Evolutionary conservation across 2,888 invertebrate species (phyloP).

Genomic region (Orthosia gothica): DNA sequence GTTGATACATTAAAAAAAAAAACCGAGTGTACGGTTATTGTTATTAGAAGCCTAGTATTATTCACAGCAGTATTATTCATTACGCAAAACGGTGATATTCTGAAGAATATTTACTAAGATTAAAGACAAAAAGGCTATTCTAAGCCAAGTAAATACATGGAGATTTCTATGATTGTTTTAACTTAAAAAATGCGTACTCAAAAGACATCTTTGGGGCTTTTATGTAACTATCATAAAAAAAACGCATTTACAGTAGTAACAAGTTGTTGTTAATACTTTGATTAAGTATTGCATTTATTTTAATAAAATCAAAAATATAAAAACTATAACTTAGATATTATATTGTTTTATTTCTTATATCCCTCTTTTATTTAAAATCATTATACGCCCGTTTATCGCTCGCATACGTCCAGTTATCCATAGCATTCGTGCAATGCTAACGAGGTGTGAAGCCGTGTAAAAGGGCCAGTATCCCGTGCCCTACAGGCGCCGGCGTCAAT

Average conservation of each 20-base stretch:
- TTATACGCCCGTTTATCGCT: conserved; percentile 38
- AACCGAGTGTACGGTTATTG: too few species aligned
- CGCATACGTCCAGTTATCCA: conserved; percentile 23
- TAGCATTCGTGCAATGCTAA: conserved; percentile 63
- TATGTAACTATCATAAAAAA: too few species aligned
- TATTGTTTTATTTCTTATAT: not conserved
- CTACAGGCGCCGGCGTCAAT: conserved; percentile 66
- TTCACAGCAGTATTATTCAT: too few species aligned
- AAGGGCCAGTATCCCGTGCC: conserved; percentile 49
- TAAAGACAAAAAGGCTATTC: not conserved
- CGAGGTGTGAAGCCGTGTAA: conserved; percentile 65
- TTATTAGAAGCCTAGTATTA: too few species aligned
- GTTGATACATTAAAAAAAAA: too few species aligned
- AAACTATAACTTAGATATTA: not conserved
- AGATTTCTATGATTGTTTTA: too few species aligned
- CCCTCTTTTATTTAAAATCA: conserved; percentile 2
- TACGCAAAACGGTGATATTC: too few species aligned
- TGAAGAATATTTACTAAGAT: not conserved
- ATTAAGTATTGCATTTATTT: too few species aligned
- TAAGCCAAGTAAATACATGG: too few species aligned
- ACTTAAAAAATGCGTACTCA: not conserved
- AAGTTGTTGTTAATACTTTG: too few species aligned
- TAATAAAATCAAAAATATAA: too few species aligned
- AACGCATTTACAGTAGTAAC: too few species aligned
- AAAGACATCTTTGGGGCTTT: not conserved